Evolutionary conservation across 2,113 vertebrate genomes (phyloP).

Genomic region (Hippopotamus amphibius): DNA sequence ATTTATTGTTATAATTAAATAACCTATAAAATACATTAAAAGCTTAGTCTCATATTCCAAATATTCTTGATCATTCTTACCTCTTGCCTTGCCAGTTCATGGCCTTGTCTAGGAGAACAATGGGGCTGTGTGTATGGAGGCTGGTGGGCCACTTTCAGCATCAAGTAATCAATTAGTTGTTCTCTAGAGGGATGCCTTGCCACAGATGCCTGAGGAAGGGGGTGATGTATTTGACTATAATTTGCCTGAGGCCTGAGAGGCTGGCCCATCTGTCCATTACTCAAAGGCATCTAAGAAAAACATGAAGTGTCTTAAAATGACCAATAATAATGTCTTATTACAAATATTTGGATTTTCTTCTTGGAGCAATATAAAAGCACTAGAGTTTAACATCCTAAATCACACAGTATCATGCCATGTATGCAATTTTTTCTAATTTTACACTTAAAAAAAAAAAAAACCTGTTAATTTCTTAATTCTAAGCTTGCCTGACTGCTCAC

Average conservation of each 20-base stretch:
- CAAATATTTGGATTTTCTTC: slow-evolving; percentile 69
- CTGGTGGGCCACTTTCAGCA: slow-evolving; percentile 96
- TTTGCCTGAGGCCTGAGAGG: slow-evolving; percentile 91
- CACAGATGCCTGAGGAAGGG: slow-evolving; percentile 89
- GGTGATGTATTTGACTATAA: slow-evolving; percentile 89
- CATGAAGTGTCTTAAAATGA: slow-evolving; percentile 83
- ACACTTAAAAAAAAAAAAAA: slow-evolving; percentile 61
- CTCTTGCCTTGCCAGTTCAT: slow-evolving; percentile 93
- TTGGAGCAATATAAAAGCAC: slow-evolving; percentile 58
- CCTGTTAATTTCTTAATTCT: slow-evolving; percentile 53
- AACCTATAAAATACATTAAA: slow-evolving; percentile 47
- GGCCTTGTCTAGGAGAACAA: slow-evolving; percentile 88
- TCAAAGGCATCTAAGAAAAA: slow-evolving; percentile 94
- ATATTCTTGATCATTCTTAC: slow-evolving; percentile 84
- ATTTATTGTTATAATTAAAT: slow-evolving; percentile 57
- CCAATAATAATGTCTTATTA: slow-evolving; percentile 72
- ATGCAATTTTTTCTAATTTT: slow-evolving; percentile 57
- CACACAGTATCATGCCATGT: slow-evolving; percentile 27
- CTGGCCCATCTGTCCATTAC: slow-evolving; percentile 96
- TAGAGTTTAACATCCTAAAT: slow-evolving; percentile 64
- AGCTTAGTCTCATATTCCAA: slow-evolving; percentile 55
- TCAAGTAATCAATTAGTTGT: slow-evolving; percentile 98
- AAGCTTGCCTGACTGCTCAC: slow-evolving; percentile 3
- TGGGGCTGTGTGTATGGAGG: slow-evolving; percentile 89
- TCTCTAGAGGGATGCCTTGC: slow-evolving; percentile 97